phyloP scores from a whole-genome alignment of 92 coral and sea anemone genomes.

The Porites rus region DNA sequence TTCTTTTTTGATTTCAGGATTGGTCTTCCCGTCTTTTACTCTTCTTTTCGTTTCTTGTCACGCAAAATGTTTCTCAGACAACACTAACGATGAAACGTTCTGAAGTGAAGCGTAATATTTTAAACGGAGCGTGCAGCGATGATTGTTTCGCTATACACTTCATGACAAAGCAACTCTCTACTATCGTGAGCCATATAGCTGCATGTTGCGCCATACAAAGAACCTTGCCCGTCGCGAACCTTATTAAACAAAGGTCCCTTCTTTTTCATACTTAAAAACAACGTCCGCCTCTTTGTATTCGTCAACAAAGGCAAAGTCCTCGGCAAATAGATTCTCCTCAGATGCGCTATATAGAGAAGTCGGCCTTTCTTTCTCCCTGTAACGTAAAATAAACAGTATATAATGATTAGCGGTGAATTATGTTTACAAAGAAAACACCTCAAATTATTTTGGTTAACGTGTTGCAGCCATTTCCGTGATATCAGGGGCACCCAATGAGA shows the following conservation, averaged over 20 bases:
- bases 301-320: slow-evolving; percentile 33
- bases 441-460: too few relatives aligned
- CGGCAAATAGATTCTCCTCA: slow-evolving; percentile 18
- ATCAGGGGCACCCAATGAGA: too few relatives aligned
- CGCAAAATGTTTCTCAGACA: background rate
- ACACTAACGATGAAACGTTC: background rate
- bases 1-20: background rate
- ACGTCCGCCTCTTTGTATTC: slow-evolving; percentile 32
- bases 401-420: background rate
- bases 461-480: too few relatives aligned
- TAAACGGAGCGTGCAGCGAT: too few relatives aligned
- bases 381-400: background rate
- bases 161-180: background rate
- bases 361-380: slow-evolving; percentile 18
- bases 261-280: slow-evolving; percentile 9
- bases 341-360: slow-evolving; percentile 14
- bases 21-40: background rate
- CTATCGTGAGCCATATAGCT: background rate
- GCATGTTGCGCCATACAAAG: background rate
- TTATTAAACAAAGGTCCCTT: background rate
- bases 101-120: background rate
- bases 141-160: background rate
- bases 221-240: background rate
- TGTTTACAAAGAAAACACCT: background rate
- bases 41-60: background rate